Evolutionary conservation across 2,797 vertebrate genomes (phyloP), one percentile per base, ranked within the genome.

Genomic region (Gymnoscopelus microlampas): DNA sequence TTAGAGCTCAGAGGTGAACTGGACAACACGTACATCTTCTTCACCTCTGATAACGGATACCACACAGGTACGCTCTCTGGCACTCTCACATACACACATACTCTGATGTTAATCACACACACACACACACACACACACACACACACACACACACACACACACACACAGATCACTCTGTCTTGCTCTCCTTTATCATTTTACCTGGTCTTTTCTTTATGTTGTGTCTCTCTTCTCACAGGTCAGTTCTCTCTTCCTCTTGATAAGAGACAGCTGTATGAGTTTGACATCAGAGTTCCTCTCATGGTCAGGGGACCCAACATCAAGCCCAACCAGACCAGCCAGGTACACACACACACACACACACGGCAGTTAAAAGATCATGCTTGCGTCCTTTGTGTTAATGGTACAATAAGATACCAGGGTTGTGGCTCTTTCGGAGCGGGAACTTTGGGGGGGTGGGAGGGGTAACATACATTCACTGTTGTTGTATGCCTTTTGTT

Each of bases 231-330:
- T 54, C 3, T 77, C 53, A 63, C 83, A 99, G 97, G 98, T 64
- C 98, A 99, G 83, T 99, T 99, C 87, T 99, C 98, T 63, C 92
- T 99, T 79, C 98, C 98, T 6, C 88, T 98, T 91, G 98, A 99
- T 86, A 98, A 99, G 86, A 89, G 97, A 53, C 98, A 99, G 84
- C 94, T 99, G 7, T 99, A 99, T 69, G 98, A 99, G 79, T 99
- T 99, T 85, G 98, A 99, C 76, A 98, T 99, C 90, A 95, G 93
- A 90, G 97, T 99, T 83, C 98, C 98, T 53, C 90, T 99, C 54
- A 89, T 99, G 86, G 96, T 98, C 83, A 91, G 97, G 91, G 98
- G 97, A 48, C 98, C 98, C 2, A 95, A 95, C 56, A 95, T 99
- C 87, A 97, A 97, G 84, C 93, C 96, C 71, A 98, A 98, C 84